Percentiles rank a stretch among this genome's conserved stretches.
Conservation (phyloP, 2,888 invertebrate species). For the Dicycla oo region DNA sequence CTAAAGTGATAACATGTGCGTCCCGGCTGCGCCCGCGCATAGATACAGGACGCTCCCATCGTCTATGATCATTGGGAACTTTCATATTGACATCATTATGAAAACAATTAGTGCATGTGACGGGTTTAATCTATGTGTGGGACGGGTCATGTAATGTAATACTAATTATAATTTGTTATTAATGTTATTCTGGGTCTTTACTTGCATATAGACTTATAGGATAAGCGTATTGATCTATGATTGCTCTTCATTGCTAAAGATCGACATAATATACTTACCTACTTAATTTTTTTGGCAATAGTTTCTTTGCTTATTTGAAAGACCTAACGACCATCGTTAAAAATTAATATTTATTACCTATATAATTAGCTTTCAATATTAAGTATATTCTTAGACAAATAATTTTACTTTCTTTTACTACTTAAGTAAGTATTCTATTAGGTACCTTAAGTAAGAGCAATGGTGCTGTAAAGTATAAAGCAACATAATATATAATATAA, state of each 20-base stretch:
- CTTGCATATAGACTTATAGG: background rate
- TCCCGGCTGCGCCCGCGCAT: slow-evolving; percentile 79
- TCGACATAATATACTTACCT: no score
- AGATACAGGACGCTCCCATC: slow-evolving; percentile 74
- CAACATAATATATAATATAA: background rate
- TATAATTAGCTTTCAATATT: no score
- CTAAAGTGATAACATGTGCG: slow-evolving; percentile 81
- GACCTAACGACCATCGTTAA: no score
- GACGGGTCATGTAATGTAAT: slow-evolving; percentile 14
- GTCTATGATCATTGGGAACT: slow-evolving; percentile 65
- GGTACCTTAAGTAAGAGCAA: background rate
- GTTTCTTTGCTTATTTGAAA: no score
- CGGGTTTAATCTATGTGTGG: slow-evolving; percentile 44
- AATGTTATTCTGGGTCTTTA: background rate
- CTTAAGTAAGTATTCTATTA: background rate
- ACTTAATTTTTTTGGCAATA: no score
- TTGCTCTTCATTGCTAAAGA: no score
- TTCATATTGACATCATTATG: slow-evolving; percentile 58
- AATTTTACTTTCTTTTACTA: no score
- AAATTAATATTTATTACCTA: no score
- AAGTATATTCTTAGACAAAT: background rate
- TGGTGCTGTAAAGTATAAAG: no score
- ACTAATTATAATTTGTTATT: slow-evolving; percentile 3
- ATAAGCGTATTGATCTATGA: no score
- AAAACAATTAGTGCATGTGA: slow-evolving; percentile 59